Evolutionary conservation across 2,113 vertebrate genomes (phyloP).

Genomic region (Urocynchramus pylzowi): DNA sequence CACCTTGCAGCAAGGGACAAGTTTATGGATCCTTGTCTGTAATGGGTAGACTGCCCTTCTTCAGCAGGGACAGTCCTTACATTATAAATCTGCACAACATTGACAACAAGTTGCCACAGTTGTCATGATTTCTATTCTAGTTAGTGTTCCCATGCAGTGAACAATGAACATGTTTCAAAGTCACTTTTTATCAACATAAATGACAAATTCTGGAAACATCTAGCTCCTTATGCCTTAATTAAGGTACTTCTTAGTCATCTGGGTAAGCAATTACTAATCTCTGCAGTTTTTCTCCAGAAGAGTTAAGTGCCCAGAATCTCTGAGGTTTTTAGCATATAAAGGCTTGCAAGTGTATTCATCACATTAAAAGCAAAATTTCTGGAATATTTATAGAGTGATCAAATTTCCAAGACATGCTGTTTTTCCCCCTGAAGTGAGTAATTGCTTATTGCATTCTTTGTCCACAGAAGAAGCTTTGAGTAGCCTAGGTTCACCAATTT

Average conservation of each 20-base stretch:
- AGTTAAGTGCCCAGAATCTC: not conserved
- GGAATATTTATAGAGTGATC: not conserved
- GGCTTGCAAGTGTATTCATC: not conserved
- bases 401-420: not conserved
- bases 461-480: not conserved
- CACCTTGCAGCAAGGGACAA: not conserved
- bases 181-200: not conserved
- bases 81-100: not conserved
- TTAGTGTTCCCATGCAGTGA: not conserved
- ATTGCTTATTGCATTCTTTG: not conserved
- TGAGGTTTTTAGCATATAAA: not conserved
- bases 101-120: not conserved
- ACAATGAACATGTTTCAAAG: not conserved
- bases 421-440: not conserved
- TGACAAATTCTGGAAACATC: conserved; percentile 7
- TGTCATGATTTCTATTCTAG: not conserved
- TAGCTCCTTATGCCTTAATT: not conserved
- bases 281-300: not conserved
- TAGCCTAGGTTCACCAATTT: not conserved
- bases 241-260: conserved; percentile 29
- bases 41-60: not conserved
- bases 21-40: not conserved
- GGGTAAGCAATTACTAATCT: conserved; percentile 9
- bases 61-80: not conserved
- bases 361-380: not conserved